Conservation (phyloP, 2,113 vertebrate genomes). For the Oreamnos americanus region DNA sequence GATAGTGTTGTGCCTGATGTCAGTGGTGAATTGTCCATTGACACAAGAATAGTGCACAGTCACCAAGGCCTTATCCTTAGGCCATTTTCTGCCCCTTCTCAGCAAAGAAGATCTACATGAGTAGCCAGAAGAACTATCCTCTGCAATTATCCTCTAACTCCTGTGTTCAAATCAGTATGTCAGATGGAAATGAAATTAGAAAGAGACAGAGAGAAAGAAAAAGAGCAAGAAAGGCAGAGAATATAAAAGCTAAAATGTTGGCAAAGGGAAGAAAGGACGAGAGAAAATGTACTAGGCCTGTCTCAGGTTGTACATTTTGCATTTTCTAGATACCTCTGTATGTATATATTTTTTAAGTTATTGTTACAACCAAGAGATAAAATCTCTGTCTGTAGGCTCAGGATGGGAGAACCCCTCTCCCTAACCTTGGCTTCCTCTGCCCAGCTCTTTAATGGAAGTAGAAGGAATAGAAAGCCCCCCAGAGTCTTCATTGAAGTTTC, state of each 20-base stretch:
- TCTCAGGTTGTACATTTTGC: not conserved
- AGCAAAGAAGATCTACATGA: not conserved
- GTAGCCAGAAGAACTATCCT: not conserved
- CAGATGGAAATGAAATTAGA: not conserved
- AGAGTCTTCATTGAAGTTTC: not conserved
- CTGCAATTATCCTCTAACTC: not conserved
- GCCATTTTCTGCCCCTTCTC: conserved; percentile 31
- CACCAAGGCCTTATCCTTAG: not conserved
- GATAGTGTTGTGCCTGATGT: not conserved
- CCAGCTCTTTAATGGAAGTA: not conserved
- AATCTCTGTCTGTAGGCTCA: not conserved
- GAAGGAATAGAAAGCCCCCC: not conserved
- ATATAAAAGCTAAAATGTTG: not conserved
- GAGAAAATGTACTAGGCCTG: not conserved
- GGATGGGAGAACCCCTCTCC: not conserved
- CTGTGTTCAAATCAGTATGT: not conserved
- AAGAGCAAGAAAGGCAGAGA: not conserved
- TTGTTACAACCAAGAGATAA: not conserved
- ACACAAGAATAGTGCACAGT: not conserved
- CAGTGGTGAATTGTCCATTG: not conserved
- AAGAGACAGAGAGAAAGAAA: not conserved
- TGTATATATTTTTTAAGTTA: not conserved
- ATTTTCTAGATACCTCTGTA: not conserved
- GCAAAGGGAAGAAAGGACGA: not conserved
- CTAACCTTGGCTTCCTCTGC: not conserved